Conservation (phyloP, 1,140 invertebrate genomes). For the Sweltsa coloradensis region DNA sequence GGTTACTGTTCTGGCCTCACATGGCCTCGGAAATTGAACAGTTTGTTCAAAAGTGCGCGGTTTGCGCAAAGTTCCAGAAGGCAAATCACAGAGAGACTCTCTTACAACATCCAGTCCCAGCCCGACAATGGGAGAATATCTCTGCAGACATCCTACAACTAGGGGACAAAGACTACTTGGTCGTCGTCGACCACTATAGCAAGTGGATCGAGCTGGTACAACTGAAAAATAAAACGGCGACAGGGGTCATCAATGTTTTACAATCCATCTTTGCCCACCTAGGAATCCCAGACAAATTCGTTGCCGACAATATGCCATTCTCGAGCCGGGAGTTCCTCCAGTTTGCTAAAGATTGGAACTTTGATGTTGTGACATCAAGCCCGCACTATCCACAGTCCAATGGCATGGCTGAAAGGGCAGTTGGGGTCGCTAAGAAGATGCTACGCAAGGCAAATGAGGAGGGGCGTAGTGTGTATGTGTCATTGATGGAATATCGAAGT, state of each 20-base stretch:
- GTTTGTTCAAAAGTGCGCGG: slow-evolving; percentile 26
- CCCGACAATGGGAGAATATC: too few relatives aligned
- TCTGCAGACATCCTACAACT: too few relatives aligned
- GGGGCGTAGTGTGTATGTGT: slow-evolving; percentile 19
- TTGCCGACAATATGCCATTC: slow-evolving; percentile 14
- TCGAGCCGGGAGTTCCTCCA: slow-evolving; percentile 3
- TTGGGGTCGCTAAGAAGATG: slow-evolving; percentile 14
- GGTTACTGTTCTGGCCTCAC: slow-evolving; percentile 19
- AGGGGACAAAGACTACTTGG: too few relatives aligned
- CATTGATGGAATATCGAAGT: slow-evolving; percentile 20
- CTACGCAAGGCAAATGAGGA: slow-evolving; percentile 18
- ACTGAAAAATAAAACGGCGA: too few relatives aligned
- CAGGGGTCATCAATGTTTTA: too few relatives aligned
- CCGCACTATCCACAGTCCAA: slow-evolving; percentile 17
- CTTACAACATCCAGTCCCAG: too few relatives aligned
- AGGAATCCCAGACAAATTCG: slow-evolving; percentile 13
- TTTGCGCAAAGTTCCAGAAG: slow-evolving; percentile 26
- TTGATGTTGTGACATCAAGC: slow-evolving; percentile 9
- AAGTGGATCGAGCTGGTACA: too few relatives aligned
- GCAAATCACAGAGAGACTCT: too few relatives aligned
- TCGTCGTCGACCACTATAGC: too few relatives aligned
- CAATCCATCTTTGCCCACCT: too few relatives aligned
- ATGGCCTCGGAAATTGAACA: slow-evolving; percentile 30
- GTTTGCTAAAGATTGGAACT: slow-evolving; percentile 10
- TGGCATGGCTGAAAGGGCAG: slow-evolving; percentile 16